Evolutionary conservation across 2,113 vertebrate genomes (phyloP).

Genomic region (Xiphophorus hellerii): DNA sequence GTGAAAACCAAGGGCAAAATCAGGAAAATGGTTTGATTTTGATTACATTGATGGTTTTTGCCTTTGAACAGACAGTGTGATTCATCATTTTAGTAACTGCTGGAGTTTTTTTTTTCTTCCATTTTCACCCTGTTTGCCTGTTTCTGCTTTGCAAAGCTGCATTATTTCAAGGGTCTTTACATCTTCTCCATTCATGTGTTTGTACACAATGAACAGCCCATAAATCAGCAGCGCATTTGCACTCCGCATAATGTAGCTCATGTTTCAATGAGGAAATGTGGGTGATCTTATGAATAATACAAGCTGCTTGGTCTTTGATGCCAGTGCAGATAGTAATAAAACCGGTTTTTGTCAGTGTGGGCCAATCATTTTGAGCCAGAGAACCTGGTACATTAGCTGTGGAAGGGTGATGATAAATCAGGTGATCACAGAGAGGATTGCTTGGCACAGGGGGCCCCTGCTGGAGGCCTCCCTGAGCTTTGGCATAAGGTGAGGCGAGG

Average conservation of each 20-base stretch:
- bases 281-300: slow-evolving; percentile 95
- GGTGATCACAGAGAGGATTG: slow-evolving; percentile 64
- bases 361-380: slow-evolving; percentile 87
- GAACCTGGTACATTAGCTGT: slow-evolving; percentile 89
- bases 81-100: slow-evolving; percentile 57
- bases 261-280: slow-evolving; percentile 76
- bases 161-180: slow-evolving; percentile 51
- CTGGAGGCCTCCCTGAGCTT: slow-evolving; percentile 55
- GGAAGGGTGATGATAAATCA: slow-evolving; percentile 89
- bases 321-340: slow-evolving; percentile 89
- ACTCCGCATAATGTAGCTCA: slow-evolving; percentile 88
- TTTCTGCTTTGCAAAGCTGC: slow-evolving; percentile 23
- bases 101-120: slow-evolving; percentile 46
- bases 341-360: slow-evolving; percentile 77
- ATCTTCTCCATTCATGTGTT: slow-evolving; percentile 74
- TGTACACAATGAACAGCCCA: slow-evolving; percentile 83
- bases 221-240: slow-evolving; percentile 90
- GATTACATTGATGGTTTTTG: slow-evolving; percentile 14
- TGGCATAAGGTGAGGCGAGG: slow-evolving; percentile 71
- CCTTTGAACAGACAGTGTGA: slow-evolving; percentile 40
- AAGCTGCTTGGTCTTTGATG: slow-evolving; percentile 81
- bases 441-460: slow-evolving; percentile 60
- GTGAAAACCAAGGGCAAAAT: slow-evolving; percentile 1
- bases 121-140: slow-evolving; percentile 8
- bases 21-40: slow-evolving; percentile 17